Percentiles rank a stretch among this genome's conserved stretches.
These are phyloP conservation scores for Aldrovandia affinis DNA, from an alignment of 2,797 vertebrate genomes.

Conservation along the genomic window DNA sequence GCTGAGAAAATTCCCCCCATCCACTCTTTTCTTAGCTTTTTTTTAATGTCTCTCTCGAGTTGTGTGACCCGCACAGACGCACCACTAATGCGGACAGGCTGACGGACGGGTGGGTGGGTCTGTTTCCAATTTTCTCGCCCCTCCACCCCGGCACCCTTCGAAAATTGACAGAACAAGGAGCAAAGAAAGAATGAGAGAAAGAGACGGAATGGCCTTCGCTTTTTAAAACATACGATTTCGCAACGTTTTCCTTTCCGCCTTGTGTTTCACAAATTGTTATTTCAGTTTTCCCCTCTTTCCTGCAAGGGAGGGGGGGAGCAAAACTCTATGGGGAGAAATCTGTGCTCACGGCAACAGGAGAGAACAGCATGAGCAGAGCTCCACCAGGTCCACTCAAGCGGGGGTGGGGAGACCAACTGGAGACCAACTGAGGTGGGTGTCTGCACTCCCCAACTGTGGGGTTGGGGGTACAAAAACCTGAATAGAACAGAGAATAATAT, in stretches of 20 bases:
- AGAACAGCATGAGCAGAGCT: not conserved
- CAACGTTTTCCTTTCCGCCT: constrained; percentile 4
- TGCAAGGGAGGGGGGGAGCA: constrained; percentile 68
- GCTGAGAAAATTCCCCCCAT: not conserved
- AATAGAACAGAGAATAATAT: not conserved
- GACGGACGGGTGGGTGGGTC: constrained; percentile 75
- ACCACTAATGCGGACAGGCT: constrained; percentile 41
- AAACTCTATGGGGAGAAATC: not conserved
- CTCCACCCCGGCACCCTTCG: constrained; percentile 53
- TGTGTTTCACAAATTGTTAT: constrained; percentile 59
- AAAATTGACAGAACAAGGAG: constrained; percentile 55
- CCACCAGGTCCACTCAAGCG: not conserved
- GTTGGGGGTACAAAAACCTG: not conserved
- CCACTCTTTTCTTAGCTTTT: constrained; percentile 43
- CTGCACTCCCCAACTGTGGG: not conserved
- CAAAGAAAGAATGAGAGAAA: constrained; percentile 35
- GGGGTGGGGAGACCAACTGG: not conserved
- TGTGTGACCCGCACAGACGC: constrained; percentile 50
- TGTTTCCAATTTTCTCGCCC: constrained; percentile 80
- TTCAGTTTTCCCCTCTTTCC: constrained; percentile 69
- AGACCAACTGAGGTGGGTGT: not conserved
- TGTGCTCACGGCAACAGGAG: not conserved
- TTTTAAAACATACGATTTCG: constrained; percentile 27
- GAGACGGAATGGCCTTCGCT: constrained; percentile 29
- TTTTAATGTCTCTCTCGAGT: not conserved